Evolutionary conservation across 2,888 invertebrate genomes (phyloP).

Genomic region (Pelosia muscerda): DNA sequence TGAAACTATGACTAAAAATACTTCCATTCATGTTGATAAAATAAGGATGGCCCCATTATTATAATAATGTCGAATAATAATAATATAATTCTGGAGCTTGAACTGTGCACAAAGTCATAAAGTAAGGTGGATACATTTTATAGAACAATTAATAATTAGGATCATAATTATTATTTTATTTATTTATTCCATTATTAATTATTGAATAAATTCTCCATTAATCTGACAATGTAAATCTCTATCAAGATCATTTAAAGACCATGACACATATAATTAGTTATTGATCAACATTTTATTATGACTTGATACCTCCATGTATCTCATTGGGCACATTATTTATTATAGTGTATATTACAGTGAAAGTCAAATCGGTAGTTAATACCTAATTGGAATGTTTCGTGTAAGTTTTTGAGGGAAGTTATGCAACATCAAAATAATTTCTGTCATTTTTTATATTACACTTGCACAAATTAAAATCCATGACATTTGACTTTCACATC

Average conservation of each 20-base stretch:
- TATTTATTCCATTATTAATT: slow-evolving; percentile 45
- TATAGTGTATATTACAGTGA: slow-evolving; percentile 66
- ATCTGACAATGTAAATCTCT: slow-evolving; percentile 58
- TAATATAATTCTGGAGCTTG: slow-evolving; percentile 65
- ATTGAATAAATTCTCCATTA: slow-evolving; percentile 46
- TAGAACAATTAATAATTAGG: slow-evolving; percentile 54
- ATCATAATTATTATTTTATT: slow-evolving; percentile 50
- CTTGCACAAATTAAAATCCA: slow-evolving; percentile 59
- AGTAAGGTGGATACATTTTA: slow-evolving; percentile 59
- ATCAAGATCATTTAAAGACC: slow-evolving; percentile 77
- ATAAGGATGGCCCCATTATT: slow-evolving; percentile 63
- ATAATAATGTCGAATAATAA: slow-evolving; percentile 57
- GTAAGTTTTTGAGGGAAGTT: slow-evolving; percentile 42
- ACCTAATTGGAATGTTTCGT: slow-evolving; percentile 31
- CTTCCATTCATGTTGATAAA: slow-evolving; percentile 67
- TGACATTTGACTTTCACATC: slow-evolving; percentile 72
- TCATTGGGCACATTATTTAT: slow-evolving; percentile 68
- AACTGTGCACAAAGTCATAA: slow-evolving; percentile 79
- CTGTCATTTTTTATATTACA: slow-evolving; percentile 33
- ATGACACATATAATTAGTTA: slow-evolving; percentile 77
- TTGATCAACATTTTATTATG: slow-evolving; percentile 85
- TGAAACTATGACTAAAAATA: slow-evolving; percentile 58
- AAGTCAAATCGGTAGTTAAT: slow-evolving; percentile 63
- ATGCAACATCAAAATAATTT: slow-evolving; percentile 33
- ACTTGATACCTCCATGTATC: slow-evolving; percentile 67